A percentile compares a stretch with the other conserved stretches of the same genome.
These are phyloP conservation scores for Zaprionus ornatus DNA, from an alignment of 1,140 invertebrate genomes.

Conservation along the genomic window DNA sequence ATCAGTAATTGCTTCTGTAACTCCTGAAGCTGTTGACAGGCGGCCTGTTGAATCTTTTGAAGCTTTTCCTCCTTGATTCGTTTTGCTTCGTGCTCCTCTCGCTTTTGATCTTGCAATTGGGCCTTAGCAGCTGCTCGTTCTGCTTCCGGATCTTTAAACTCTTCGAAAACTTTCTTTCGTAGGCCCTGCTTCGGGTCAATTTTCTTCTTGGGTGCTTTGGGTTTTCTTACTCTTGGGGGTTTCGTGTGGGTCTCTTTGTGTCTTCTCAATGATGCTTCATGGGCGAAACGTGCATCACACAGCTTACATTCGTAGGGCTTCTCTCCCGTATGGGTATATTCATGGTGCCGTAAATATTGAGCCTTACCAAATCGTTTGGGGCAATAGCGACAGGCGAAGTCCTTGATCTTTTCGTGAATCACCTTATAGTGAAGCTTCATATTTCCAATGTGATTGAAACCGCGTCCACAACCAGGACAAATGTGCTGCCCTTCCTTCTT, in stretches of 20 bases:
- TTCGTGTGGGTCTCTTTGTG: slow-evolving; percentile 75
- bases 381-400: slow-evolving; percentile 77
- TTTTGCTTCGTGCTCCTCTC: slow-evolving; percentile 67
- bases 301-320: slow-evolving; percentile 70
- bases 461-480: slow-evolving; percentile 73
- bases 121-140: slow-evolving; percentile 68
- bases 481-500: slow-evolving; percentile 79
- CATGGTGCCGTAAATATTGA: slow-evolving; percentile 77
- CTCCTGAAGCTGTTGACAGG: slow-evolving; percentile 66
- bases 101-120: slow-evolving; percentile 61
- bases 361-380: slow-evolving; percentile 76
- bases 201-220: background rate
- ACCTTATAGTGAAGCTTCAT: slow-evolving; percentile 78
- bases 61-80: slow-evolving; percentile 61
- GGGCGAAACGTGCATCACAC: slow-evolving; percentile 75
- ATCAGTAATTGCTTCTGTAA: slow-evolving; percentile 53
- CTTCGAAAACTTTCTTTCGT: slow-evolving; percentile 57
- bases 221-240: slow-evolving; percentile 40
- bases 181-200: slow-evolving; percentile 9
- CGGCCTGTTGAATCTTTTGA: slow-evolving; percentile 67
- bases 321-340: slow-evolving; percentile 84
- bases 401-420: slow-evolving; percentile 77
- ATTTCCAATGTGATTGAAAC: slow-evolving; percentile 78
- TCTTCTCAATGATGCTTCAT: slow-evolving; percentile 68
- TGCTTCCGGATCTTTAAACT: slow-evolving; percentile 65